Conservation (phyloP, 1,140 invertebrate genomes). For the Drosophila persimilis region DNA sequence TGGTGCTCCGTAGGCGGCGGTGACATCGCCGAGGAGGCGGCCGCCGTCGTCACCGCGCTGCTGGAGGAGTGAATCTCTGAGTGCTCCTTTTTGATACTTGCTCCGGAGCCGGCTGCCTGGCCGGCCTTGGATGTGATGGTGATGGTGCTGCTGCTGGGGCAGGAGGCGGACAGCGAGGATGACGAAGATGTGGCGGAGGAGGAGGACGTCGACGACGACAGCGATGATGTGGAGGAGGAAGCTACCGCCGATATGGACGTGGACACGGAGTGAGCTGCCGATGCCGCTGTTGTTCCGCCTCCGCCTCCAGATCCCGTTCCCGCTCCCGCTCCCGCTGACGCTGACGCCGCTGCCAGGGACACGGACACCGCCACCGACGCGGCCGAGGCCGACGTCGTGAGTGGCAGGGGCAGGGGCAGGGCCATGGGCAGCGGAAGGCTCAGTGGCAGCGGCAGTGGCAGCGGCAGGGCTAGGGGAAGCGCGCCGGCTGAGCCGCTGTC, state of each 20-base stretch:
- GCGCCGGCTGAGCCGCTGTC: slow-evolving; percentile 83
- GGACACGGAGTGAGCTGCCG: slow-evolving; percentile 38
- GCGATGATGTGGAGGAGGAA: slow-evolving; percentile 48
- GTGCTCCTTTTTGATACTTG: slow-evolving; percentile 63
- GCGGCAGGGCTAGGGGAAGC: slow-evolving; percentile 78
- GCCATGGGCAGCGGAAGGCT: slow-evolving; percentile 34
- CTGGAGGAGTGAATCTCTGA: slow-evolving; percentile 80
- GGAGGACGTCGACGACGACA: slow-evolving; percentile 41
- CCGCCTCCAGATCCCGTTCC: background rate
- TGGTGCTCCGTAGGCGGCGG: slow-evolving; percentile 77
- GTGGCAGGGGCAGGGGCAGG: slow-evolving; percentile 33
- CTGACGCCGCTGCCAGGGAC: slow-evolving; percentile 43
- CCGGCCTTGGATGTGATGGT: slow-evolving; percentile 33
- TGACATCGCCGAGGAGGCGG: slow-evolving; percentile 76
- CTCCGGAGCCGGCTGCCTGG: slow-evolving; percentile 6
- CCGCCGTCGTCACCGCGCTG: slow-evolving; percentile 59
- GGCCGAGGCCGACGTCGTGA: slow-evolving; percentile 28
- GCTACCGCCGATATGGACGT: slow-evolving; percentile 42
- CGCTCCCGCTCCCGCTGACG: slow-evolving; percentile 38
- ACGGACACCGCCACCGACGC: slow-evolving; percentile 36
- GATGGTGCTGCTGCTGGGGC: slow-evolving; percentile 55
- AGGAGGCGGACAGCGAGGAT: slow-evolving; percentile 31
- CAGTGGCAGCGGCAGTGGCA: slow-evolving; percentile 65
- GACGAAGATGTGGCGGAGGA: slow-evolving; percentile 18
- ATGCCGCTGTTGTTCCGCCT: slow-evolving; percentile 9